Evolutionary conservation across 2,888 invertebrate genomes (phyloP), one percentile per base, ranked within the genome.

Genomic region (Nipponacmea schrenckii): DNA sequence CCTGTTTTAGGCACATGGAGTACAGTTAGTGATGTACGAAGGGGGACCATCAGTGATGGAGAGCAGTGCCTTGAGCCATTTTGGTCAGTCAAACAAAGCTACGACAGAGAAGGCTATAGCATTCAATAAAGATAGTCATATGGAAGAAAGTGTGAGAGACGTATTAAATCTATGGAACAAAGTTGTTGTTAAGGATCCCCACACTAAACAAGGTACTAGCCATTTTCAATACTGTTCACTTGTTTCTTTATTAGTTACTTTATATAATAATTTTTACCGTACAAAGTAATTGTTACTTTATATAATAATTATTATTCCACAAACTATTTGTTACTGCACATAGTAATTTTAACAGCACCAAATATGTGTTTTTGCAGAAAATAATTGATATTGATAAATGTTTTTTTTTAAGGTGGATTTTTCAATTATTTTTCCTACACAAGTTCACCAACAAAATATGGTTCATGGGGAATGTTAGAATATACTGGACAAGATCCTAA

Each of bases 401-500:
- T 2, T 39, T 39, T 10, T 39, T 39, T 39, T 39, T 4, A 67
- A 82, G 83, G 81, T 64, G 83, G 83, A 2, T 68, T 83, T 15
- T 83, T 82, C 66, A 83, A 81, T 71, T 82, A 83, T 68, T 83
- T 83, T 63, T 73, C 80, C 12, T 81, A 79, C 15, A 73, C 76
- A 2, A 74, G 77, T 14, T 62, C 70, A 3, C 79, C 78, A 7
- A 72, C 70, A n/a, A 82, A 81, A 68, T 82, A 80, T 70, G 83
- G 83, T 8, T 81, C 80, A 46, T 83, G 82, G 82, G 82, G 83
- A 5, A 80, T 83, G 78, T 39, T 82, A 14, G 79, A 82, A 39
- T 80, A 80, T 67, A 82, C 82, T 12, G 81, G 80, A 17, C 80
- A 83, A 67, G 75, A 81, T n/a, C 77, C 78, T 3, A 67, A 69